Evolutionary conservation across 1,140 invertebrate species (phyloP).

Genomic region (Pseudomyrmex gracilis): DNA sequence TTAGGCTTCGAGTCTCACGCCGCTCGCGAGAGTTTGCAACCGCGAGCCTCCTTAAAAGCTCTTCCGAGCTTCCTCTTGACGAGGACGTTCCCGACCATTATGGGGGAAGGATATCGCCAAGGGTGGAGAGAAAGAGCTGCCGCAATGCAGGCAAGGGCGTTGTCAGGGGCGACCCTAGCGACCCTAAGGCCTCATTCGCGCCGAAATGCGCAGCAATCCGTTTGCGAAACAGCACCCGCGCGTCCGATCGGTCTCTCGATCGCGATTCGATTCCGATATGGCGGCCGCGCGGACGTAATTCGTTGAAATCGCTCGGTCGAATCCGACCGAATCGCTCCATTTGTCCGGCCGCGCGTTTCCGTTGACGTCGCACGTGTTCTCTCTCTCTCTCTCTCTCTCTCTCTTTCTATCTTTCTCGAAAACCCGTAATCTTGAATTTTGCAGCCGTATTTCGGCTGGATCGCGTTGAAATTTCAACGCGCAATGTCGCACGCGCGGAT

Average conservation of each 20-base stretch:
- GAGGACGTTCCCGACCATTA: slow-evolving; percentile 49
- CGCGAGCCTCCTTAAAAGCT: not conserved
- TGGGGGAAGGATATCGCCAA: slow-evolving; percentile 67
- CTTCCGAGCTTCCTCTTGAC: not conserved
- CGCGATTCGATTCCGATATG: slow-evolving; percentile 37
- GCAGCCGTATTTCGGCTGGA: too few relatives aligned
- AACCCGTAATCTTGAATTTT: not conserved
- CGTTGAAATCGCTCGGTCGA: not conserved
- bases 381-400: not conserved
- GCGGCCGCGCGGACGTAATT: slow-evolving; percentile 6
- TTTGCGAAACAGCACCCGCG: slow-evolving; percentile 56
- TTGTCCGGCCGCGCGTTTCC: not conserved
- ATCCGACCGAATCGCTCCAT: not conserved
- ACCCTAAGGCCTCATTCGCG: slow-evolving; percentile 77
- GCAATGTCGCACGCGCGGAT: too few relatives aligned
- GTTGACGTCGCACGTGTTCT: not conserved
- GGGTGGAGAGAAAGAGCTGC: slow-evolving; percentile 63
- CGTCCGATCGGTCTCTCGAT: slow-evolving; percentile 59
- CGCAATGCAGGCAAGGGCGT: slow-evolving; percentile 85
- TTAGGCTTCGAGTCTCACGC: not conserved
- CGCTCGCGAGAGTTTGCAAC: not conserved
- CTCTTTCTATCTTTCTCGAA: too few relatives aligned
- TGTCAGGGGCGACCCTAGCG: slow-evolving; percentile 84
- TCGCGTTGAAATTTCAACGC: too few relatives aligned
- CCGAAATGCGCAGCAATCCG: slow-evolving; percentile 56